Percentiles rank a stretch among this genome's conserved stretches.
Evolutionary conservation across 2,888 invertebrate species (phyloP).

Genomic region (Morpho achilles): DNA sequence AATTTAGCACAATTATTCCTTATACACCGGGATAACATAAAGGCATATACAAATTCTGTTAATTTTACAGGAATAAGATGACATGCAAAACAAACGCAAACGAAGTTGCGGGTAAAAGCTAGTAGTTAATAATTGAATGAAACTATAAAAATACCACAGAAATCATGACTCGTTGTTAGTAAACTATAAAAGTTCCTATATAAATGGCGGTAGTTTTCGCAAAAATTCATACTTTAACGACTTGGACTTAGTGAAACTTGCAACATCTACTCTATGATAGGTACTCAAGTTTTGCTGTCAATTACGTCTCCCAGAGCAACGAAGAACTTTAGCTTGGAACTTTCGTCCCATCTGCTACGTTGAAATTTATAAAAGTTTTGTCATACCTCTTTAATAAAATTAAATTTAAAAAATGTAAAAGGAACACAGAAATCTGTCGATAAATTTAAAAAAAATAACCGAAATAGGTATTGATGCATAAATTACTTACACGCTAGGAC

Average conservation of each 20-base stretch:
- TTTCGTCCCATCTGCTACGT: conserved; percentile 16
- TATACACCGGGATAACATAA: no score
- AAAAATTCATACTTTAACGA: conserved; percentile 33
- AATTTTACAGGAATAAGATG: no score
- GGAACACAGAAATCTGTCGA: background rate
- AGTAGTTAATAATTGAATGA: no score
- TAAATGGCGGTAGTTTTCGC: conserved; percentile 28
- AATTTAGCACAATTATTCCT: no score
- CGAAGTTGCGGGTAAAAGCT: no score
- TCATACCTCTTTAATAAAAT: conserved; percentile 4
- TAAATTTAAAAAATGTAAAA: background rate
- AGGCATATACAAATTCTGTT: no score
- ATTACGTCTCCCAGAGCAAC: conserved; percentile 33
- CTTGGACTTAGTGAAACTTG: conserved; percentile 26
- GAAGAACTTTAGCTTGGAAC: conserved; percentile 27
- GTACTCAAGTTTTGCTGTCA: conserved; percentile 39
- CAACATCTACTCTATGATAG: conserved; percentile 27
- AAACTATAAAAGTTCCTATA: conserved; percentile 31
- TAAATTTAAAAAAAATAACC: no score
- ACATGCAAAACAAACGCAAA: no score
- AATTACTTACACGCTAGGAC: no score
- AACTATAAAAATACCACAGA: conserved; percentile 12
- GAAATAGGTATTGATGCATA: no score
- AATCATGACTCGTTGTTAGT: conserved; percentile 21
- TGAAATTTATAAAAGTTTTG: conserved; percentile 22